Evolutionary conservation across 2,797 vertebrate species (phyloP).

Genomic region (Smutsia temminckii): DNA sequence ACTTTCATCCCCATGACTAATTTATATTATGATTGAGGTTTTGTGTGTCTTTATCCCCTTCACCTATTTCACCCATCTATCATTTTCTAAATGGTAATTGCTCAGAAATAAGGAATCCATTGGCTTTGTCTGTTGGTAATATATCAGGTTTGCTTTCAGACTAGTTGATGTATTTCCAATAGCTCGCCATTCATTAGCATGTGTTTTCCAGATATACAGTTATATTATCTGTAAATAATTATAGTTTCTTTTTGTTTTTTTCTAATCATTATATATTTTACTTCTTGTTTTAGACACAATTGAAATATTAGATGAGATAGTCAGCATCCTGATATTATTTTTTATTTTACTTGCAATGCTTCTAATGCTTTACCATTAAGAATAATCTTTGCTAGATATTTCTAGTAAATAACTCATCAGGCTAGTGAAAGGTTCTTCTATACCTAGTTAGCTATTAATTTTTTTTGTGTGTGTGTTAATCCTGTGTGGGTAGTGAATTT

Average conservation of each 20-base stretch:
- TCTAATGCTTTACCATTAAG: background rate
- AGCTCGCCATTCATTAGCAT: background rate
- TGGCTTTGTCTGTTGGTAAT: background rate
- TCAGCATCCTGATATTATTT: background rate
- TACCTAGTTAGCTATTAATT: background rate
- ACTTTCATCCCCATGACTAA: no score
- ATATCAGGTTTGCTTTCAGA: background rate
- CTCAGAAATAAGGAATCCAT: background rate
- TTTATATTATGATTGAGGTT: no score
- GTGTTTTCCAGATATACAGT: background rate
- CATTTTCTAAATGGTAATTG: background rate
- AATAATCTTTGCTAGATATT: background rate
- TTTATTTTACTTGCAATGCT: background rate
- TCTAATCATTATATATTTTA: background rate
- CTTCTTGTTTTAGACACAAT: background rate
- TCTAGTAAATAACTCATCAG: background rate
- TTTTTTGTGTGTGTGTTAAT: background rate
- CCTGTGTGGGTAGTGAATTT: slow-evolving; percentile 36
- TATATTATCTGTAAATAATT: background rate
- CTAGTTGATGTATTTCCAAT: background rate
- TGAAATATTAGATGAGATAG: background rate
- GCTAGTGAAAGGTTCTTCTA: background rate
- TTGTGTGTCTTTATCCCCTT: no score
- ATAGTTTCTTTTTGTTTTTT: background rate
- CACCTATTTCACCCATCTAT: no score